Percentiles rank a stretch among this genome's conserved stretches.
Conservation (phyloP, 2,797 vertebrate species). For the Semaprochilodus insignis region DNA sequence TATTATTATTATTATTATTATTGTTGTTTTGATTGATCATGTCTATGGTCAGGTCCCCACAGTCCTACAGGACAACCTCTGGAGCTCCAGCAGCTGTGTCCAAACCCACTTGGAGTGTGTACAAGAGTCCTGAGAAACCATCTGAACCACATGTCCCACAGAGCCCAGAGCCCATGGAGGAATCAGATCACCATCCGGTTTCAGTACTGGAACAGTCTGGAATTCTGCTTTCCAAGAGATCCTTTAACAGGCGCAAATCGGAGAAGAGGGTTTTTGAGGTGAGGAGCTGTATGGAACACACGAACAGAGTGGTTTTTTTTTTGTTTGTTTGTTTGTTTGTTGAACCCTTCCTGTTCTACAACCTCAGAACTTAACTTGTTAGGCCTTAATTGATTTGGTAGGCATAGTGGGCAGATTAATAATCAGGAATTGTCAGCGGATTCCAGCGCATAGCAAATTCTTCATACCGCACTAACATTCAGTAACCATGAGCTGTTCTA, state of each 20-base stretch:
- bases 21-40: neutral
- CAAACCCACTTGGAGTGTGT: neutral
- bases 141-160: neutral
- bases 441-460: no score
- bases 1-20: no score
- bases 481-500: no score
- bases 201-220: neutral
- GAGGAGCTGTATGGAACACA: neutral
- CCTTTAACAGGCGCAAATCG: conserved; percentile 23
- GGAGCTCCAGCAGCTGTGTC: neutral
- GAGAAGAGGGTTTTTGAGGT: neutral
- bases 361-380: no score
- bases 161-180: neutral
- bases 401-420: no score
- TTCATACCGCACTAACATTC: no score
- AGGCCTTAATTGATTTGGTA: no score
- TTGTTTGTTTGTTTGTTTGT: no score
- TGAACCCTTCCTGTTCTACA: no score
- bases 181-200: neutral
- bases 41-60: neutral
- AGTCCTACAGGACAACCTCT: no score
- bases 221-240: conserved; percentile 35
- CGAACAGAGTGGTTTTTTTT: no score
- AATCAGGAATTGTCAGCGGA: no score
- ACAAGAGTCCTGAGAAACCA: conserved; percentile 8